A percentile compares a stretch with the other conserved stretches of the same genome.
Evolutionary conservation across 2,888 invertebrate genomes (phyloP).

Genomic region (Odontothrips loti): DNA sequence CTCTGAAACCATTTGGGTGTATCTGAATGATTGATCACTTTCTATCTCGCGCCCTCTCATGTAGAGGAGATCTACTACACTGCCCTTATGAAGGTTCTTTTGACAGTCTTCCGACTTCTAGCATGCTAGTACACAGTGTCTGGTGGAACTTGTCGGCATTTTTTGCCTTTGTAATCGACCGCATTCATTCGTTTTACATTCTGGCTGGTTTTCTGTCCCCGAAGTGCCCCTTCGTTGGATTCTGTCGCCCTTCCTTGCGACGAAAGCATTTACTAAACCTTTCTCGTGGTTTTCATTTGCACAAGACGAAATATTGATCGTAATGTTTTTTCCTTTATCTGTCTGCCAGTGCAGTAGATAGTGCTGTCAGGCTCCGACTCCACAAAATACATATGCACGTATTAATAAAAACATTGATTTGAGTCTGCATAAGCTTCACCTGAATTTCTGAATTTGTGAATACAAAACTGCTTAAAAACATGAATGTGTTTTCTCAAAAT

Average conservation of each 20-base stretch:
- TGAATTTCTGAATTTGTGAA: not conserved
- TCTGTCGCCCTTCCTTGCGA: not conserved
- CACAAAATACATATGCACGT: not conserved
- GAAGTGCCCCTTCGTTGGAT: not conserved
- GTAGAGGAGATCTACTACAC: not conserved
- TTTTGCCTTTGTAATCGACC: not conserved
- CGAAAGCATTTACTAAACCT: not conserved
- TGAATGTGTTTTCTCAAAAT: not conserved
- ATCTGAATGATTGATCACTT: not conserved
- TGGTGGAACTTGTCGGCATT: not conserved
- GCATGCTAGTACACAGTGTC: not conserved
- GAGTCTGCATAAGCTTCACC: not conserved
- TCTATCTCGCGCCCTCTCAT: not conserved
- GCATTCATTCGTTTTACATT: not conserved
- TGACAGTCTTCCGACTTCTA: not conserved
- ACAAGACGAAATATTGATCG: not conserved
- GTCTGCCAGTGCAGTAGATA: not conserved
- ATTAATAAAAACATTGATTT: not conserved
- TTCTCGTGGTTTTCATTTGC: not conserved
- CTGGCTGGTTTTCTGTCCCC: not conserved
- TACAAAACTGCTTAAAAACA: not conserved
- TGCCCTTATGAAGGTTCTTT: not conserved
- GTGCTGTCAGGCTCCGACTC: not conserved
- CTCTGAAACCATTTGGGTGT: not conserved
- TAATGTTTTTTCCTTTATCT: not conserved